These are phyloP conservation scores for Alaudala cheleensis DNA, from an alignment of 2,113 vertebrate genomes.

Conservation along the genomic window DNA sequence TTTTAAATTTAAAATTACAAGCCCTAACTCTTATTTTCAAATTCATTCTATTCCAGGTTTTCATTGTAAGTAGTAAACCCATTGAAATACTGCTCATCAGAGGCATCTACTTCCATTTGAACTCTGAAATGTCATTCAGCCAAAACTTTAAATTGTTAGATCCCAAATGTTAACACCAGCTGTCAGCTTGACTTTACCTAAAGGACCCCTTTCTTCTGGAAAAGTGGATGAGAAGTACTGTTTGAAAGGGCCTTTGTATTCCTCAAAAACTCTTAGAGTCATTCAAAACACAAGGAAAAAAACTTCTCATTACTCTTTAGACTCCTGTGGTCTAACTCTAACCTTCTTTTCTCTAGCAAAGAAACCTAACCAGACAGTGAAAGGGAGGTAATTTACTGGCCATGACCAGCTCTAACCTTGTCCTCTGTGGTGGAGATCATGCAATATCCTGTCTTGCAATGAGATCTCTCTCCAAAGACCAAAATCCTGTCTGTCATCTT, in stretches of 20 bases:
- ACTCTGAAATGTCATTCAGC: neutral
- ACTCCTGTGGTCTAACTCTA: neutral
- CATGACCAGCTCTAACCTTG: neutral
- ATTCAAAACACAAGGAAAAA: neutral
- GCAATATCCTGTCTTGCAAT: neutral
- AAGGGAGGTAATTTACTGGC: neutral
- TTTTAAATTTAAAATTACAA: neutral
- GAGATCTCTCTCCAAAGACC: neutral
- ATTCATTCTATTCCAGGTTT: neutral
- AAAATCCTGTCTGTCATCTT: neutral
- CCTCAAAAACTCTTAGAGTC: neutral
- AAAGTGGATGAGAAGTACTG: neutral
- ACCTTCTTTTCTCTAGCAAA: neutral
- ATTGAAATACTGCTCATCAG: neutral
- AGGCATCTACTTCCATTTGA: neutral
- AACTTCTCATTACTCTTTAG: neutral
- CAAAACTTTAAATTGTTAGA: neutral
- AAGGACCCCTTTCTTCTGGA: neutral
- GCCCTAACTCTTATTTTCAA: neutral
- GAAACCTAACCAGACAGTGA: neutral
- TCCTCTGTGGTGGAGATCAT: neutral
- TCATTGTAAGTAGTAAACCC: neutral
- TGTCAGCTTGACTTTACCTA: neutral
- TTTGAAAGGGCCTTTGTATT: neutral
- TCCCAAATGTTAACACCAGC: neutral